phyloP scores from a whole-genome alignment of 2,888 invertebrate genomes.

The Caenorhabditis japonica region DNA sequence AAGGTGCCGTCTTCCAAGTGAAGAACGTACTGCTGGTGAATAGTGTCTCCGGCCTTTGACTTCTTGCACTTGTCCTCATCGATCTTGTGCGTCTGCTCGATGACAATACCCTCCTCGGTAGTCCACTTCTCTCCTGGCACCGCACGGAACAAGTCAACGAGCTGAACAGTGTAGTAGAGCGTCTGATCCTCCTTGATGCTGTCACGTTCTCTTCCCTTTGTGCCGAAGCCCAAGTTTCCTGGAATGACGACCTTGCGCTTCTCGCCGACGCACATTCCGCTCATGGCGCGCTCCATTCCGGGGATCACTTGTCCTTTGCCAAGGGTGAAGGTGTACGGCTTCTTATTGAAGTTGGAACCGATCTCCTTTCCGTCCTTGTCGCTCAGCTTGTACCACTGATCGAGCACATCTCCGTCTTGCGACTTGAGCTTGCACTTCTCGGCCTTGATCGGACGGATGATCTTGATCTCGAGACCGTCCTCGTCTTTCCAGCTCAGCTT shows the following conservation, averaged over 20 bases:
- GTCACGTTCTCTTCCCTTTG: slow-evolving; percentile 67
- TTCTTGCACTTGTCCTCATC: slow-evolving; percentile 62
- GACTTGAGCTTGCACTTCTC: slow-evolving; percentile 76
- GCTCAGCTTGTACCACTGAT: slow-evolving; percentile 75
- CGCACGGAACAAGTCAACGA: slow-evolving; percentile 75
- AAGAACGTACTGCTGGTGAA: slow-evolving; percentile 75
- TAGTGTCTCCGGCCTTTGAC: slow-evolving; percentile 70
- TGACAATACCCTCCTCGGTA: slow-evolving; percentile 70
- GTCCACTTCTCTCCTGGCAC: slow-evolving; percentile 75
- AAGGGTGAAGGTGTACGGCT: slow-evolving; percentile 76
- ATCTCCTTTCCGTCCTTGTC: slow-evolving; percentile 77
- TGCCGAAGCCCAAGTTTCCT: slow-evolving; percentile 73
- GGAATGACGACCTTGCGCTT: slow-evolving; percentile 77
- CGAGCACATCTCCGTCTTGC: slow-evolving; percentile 66
- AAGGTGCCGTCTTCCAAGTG: slow-evolving; percentile 76
- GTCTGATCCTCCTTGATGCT: slow-evolving; percentile 71
- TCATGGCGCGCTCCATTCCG: slow-evolving; percentile 76
- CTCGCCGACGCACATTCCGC: slow-evolving; percentile 77
- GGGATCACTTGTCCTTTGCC: slow-evolving; percentile 74
- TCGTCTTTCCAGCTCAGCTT: slow-evolving; percentile 75
- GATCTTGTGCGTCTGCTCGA: slow-evolving; percentile 63
- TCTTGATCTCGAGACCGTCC: slow-evolving; percentile 74
- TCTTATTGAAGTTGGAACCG: slow-evolving; percentile 76
- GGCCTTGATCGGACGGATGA: slow-evolving; percentile 72
- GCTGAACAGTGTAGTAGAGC: slow-evolving; percentile 76